phyloP scores from a whole-genome alignment of 2,888 invertebrate genomes.

The Macaria notata region DNA sequence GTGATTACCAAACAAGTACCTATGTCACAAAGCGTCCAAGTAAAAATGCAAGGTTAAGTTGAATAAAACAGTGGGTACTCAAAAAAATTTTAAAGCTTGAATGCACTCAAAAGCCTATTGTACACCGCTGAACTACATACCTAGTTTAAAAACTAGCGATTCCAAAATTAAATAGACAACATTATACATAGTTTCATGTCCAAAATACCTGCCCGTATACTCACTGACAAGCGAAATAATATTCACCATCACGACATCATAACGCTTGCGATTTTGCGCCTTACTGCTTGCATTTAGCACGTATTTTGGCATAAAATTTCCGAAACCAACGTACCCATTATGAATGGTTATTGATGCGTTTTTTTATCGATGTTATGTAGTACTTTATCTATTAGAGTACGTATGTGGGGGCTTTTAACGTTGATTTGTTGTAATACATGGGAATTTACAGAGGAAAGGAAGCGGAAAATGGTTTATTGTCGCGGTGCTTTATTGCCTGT shows the following conservation, averaged over 20 bases:
- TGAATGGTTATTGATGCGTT: constrained; percentile 46
- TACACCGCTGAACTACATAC: too few relatives aligned
- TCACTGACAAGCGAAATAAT: constrained; percentile 39
- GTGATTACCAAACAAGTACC: too few relatives aligned
- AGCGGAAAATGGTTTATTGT: constrained; percentile 25
- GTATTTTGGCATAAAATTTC: constrained; percentile 28
- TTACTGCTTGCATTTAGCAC: constrained; percentile 33
- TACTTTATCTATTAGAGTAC: constrained; percentile 38
- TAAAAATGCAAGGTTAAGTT: too few relatives aligned
- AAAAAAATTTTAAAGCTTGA: too few relatives aligned
- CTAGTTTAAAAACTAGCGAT: too few relatives aligned
- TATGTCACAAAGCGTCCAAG: too few relatives aligned
- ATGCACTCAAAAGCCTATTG: too few relatives aligned
- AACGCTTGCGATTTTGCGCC: constrained; percentile 38
- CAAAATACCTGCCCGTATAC: too few relatives aligned
- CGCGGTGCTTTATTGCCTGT: constrained; percentile 23
- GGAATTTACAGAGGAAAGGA: constrained; percentile 27
- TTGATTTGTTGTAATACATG: constrained; percentile 35
- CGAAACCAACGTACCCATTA: constrained; percentile 31
- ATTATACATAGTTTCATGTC: too few relatives aligned
- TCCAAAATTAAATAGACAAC: too few relatives aligned
- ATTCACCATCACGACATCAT: constrained; percentile 39
- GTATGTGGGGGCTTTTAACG: constrained; percentile 41
- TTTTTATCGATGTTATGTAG: constrained; percentile 39
- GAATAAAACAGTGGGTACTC: too few relatives aligned